Percentiles rank a stretch among this genome's conserved stretches.
phyloP scores from a whole-genome alignment of 2,113 vertebrate species.

The Cyanistes caeruleus region DNA sequence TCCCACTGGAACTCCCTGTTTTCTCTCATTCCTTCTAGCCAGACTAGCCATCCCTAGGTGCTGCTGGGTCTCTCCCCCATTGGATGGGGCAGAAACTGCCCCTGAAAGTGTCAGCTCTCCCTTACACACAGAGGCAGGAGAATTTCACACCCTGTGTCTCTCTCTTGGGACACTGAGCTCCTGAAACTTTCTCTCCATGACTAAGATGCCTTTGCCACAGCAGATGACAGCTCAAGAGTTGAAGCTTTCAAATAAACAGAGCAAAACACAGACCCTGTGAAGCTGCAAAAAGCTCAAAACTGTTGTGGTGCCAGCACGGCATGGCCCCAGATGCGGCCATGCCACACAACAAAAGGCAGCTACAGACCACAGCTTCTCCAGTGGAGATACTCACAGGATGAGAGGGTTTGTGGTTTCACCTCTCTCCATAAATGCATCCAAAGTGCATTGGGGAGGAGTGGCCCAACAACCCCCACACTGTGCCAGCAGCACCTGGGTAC shows the following conservation, averaged over 20 bases:
- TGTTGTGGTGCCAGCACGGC: background rate
- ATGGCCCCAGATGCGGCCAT: background rate
- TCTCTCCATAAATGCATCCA: background rate
- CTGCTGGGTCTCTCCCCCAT: background rate
- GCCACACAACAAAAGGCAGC: background rate
- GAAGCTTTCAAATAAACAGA: constrained; percentile 12
- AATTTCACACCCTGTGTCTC: background rate
- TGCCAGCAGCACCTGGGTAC: background rate
- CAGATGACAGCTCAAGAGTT: background rate
- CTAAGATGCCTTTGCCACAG: background rate
- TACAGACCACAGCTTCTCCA: background rate
- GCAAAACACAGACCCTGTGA: background rate
- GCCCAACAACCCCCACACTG: background rate
- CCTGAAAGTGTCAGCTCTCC: background rate
- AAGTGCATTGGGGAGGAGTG: accelerated
- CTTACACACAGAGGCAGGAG: background rate
- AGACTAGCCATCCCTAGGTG: background rate
- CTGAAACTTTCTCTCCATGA: background rate
- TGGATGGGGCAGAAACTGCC: background rate
- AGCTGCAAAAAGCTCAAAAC: background rate
- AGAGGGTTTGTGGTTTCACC: background rate
- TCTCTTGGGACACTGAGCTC: background rate
- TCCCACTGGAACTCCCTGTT: background rate
- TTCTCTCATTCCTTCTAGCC: background rate
- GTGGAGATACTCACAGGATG: background rate